These are phyloP conservation scores for Crocodylus rhombifer DNA, from an alignment of 2,797 vertebrate genomes.

Conservation along the genomic window DNA sequence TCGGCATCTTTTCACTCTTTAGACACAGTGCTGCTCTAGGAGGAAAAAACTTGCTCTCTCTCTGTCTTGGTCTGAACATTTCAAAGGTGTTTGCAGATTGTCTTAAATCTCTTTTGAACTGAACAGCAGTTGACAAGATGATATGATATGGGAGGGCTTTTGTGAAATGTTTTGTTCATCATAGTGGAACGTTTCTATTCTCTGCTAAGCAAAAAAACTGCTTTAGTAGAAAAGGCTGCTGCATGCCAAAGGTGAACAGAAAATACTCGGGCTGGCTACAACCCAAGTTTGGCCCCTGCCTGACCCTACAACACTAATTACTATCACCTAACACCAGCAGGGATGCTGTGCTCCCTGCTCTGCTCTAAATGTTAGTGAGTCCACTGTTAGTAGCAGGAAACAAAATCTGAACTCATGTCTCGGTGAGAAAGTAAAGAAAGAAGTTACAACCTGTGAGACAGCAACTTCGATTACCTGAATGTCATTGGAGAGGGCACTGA, in stretches of 20 bases:
- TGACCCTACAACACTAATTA: not conserved
- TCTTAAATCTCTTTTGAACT: not conserved
- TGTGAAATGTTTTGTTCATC: not conserved
- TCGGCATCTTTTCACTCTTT: conserved; percentile 46
- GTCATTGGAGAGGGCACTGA: not conserved
- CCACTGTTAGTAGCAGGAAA: not conserved
- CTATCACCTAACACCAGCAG: not conserved
- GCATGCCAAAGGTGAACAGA: not conserved
- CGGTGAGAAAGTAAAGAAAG: not conserved
- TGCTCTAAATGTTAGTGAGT: accelerated
- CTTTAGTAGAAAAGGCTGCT: not conserved
- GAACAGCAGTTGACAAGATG: not conserved
- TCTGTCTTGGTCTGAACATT: not conserved
- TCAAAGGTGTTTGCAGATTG: not conserved
- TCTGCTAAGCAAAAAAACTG: not conserved
- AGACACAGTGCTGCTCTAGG: conserved; percentile 40
- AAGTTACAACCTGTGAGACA: not conserved
- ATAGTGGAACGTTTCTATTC: not conserved
- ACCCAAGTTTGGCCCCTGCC: not conserved
- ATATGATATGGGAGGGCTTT: not conserved
- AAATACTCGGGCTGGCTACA: not conserved
- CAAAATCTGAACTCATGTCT: not conserved
- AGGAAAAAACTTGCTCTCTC: conserved; percentile 7
- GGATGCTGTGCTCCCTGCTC: not conserved
- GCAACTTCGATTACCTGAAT: not conserved